phyloP scores from a whole-genome alignment of 2,797 vertebrate species.

The Siniperca scherzeri region DNA sequence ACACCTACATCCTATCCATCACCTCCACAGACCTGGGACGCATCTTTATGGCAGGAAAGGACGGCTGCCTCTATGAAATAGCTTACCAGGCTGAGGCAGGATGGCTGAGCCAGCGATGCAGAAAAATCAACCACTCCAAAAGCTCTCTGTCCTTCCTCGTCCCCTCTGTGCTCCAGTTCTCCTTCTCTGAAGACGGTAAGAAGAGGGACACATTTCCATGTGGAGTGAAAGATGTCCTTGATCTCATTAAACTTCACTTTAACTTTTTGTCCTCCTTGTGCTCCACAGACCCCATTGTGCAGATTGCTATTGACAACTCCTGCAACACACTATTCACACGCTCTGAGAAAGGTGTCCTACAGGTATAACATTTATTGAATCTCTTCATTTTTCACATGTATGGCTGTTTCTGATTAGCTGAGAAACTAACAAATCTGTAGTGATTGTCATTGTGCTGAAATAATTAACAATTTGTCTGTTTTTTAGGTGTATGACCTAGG shows the following conservation, averaged over 20 bases:
- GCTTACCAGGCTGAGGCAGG: conserved; percentile 98
- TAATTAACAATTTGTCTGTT: not conserved
- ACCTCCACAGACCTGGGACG: conserved; percentile 93
- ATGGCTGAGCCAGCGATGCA: conserved; percentile 97
- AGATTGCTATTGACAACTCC: conserved; percentile 96
- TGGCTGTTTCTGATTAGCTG: not conserved
- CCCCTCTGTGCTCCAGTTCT: conserved; percentile 96
- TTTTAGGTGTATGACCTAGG: conserved; percentile 95
- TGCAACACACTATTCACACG: conserved; percentile 93
- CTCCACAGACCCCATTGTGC: conserved; percentile 93
- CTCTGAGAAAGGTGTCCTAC: conserved; percentile 96
- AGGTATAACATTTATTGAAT: conserved; percentile 82
- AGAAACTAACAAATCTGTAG: not conserved
- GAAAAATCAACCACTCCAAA: conserved; percentile 99
- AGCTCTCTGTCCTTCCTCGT: conserved; percentile 94
- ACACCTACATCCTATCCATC: conserved; percentile 94
- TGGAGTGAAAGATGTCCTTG: not conserved
- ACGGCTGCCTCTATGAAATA: conserved; percentile 98
- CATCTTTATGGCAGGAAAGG: conserved; percentile 97
- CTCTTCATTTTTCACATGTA: not conserved
- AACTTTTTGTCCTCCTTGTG: conserved; percentile 7
- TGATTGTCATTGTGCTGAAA: not conserved
- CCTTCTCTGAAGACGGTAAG: conserved; percentile 97
- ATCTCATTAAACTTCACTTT: not conserved
- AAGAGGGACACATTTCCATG: not conserved